phyloP scores from a whole-genome alignment of 2,113 vertebrate species.

The Callocephalon fimbriatum region DNA sequence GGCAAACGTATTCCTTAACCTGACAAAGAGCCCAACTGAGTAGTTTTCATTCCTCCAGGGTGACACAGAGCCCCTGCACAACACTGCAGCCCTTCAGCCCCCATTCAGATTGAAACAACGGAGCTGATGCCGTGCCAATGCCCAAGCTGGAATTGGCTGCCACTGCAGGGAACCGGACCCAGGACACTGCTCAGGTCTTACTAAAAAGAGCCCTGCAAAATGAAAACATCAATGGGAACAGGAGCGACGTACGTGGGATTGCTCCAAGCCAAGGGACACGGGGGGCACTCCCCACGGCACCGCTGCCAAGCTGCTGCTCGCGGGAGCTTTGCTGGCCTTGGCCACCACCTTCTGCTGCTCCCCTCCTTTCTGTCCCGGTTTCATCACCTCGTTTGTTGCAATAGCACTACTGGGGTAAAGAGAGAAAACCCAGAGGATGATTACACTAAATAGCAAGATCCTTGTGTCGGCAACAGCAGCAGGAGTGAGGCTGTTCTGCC shows the following conservation, averaged over 20 bases:
- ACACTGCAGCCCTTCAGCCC: background rate
- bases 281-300: background rate
- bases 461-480: background rate
- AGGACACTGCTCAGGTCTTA: background rate
- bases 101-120: background rate
- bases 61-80: background rate
- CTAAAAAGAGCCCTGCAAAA: background rate
- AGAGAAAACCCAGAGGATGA: background rate
- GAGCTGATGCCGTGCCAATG: background rate
- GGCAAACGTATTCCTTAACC: background rate
- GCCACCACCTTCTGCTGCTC: background rate
- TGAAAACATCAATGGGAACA: background rate
- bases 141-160: background rate
- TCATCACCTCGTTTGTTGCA: background rate
- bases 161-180: background rate
- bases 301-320: background rate
- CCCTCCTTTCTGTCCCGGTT: background rate
- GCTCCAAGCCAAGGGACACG: background rate
- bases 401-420: background rate
- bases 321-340: background rate
- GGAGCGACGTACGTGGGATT: background rate
- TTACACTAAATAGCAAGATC: background rate
- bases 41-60: background rate
- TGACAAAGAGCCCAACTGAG: background rate
- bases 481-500: background rate